Percentiles rank a stretch among this genome's conserved stretches.
Conservation (phyloP, 2,888 invertebrate species). For the Mesorhabditis belari region DNA sequence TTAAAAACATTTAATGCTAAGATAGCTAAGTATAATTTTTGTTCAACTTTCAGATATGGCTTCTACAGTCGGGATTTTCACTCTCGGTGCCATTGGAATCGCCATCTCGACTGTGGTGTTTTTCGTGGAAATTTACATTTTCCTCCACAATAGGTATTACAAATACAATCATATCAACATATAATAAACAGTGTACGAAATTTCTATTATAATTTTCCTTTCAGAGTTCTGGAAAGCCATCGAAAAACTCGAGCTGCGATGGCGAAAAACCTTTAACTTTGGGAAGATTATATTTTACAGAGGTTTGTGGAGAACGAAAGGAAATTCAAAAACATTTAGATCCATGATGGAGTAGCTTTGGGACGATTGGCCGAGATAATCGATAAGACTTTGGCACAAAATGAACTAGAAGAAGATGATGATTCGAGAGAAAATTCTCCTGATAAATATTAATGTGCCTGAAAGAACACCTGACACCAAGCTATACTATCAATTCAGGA, state of each 20-base stretch:
- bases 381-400: background rate
- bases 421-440: too few relatives aligned
- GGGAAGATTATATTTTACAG: background rate
- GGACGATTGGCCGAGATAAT: background rate
- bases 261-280: background rate
- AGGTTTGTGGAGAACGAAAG: background rate
- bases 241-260: background rate
- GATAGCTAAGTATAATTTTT: too few relatives aligned
- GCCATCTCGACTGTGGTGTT: conserved; percentile 14
- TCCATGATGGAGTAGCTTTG: background rate
- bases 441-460: too few relatives aligned
- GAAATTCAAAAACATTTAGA: background rate
- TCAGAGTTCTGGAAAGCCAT: background rate
- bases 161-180: too few relatives aligned
- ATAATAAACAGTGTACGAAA: too few relatives aligned
- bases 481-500: too few relatives aligned
- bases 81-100: conserved; percentile 19
- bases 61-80: conserved; percentile 25
- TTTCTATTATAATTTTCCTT: background rate
- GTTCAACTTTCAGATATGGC: conserved; percentile 16
- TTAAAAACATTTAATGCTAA: too few relatives aligned
- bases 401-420: background rate
- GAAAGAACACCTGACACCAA: too few relatives aligned
- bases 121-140: conserved; percentile 7
- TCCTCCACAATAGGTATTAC: background rate